Conservation (phyloP, 2,113 vertebrate genomes). For the Lota lota region DNA sequence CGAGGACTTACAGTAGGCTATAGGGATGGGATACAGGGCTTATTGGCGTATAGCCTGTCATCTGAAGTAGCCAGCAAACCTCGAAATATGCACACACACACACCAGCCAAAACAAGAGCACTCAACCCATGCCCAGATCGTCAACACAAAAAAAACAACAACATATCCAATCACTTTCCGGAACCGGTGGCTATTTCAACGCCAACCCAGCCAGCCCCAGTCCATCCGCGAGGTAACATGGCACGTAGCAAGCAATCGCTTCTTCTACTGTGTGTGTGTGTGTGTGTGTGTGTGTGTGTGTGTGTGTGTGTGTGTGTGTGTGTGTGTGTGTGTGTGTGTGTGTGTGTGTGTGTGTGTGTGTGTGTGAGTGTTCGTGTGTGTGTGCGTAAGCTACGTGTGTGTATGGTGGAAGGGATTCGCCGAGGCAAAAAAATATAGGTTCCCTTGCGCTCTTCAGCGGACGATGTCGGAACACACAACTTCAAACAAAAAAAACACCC, state of each 20-base stretch:
- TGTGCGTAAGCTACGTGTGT: not conserved
- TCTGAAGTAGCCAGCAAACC: conserved; percentile 60
- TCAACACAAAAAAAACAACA: not conserved
- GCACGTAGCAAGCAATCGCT: conserved; percentile 51
- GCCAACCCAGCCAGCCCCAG: too few species aligned
- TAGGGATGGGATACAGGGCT: conserved; percentile 40
- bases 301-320: too few species aligned
- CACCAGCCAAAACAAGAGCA: conserved; percentile 52
- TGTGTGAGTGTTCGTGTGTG: too few species aligned
- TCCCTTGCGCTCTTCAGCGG: conserved; percentile 42
- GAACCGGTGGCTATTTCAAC: too few species aligned
- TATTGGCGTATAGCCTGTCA: conserved; percentile 51
- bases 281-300: too few species aligned
- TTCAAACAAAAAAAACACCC: conserved; percentile 36
- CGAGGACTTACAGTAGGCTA: conserved; percentile 18
- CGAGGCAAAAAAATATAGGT: conserved; percentile 36
- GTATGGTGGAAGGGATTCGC: conserved; percentile 6
- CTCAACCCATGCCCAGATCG: conserved; percentile 22
- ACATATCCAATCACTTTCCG: conserved; percentile 14
- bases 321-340: too few species aligned
- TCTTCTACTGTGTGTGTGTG: conserved; percentile 52
- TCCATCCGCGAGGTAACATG: conserved; percentile 20
- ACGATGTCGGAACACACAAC: conserved; percentile 51
- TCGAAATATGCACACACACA: conserved; percentile 56
- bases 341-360: too few species aligned